These are phyloP conservation scores for Drosophila ogumai DNA, from an alignment of 1,140 invertebrate genomes.

Conservation along the genomic window DNA sequence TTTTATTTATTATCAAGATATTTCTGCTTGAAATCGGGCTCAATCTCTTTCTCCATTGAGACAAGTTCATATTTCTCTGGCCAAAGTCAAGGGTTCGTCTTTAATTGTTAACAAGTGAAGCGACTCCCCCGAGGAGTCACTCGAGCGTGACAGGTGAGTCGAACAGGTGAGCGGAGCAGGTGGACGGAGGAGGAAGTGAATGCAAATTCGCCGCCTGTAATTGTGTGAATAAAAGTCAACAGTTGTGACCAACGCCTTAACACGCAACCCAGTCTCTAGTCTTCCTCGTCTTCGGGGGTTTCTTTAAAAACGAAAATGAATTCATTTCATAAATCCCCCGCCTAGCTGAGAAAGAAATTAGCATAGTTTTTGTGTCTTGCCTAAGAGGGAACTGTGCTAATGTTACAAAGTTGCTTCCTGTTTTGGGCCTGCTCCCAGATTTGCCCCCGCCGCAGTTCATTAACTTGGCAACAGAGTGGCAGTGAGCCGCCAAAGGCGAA, in stretches of 20 bases:
- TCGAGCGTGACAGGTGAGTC: conserved; percentile 16
- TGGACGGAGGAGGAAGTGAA: conserved; percentile 24
- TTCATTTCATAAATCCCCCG: conserved; percentile 61
- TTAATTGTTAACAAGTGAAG: conserved; percentile 65
- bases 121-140: conserved; percentile 27
- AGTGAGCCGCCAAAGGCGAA: conserved; percentile 42
- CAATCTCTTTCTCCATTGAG: conserved; percentile 8
- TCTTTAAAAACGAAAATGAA: conserved; percentile 57
- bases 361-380: conserved; percentile 69
- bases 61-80: conserved; percentile 3
- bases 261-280: conserved; percentile 57
- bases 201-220: conserved; percentile 65
- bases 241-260: conserved; percentile 67
- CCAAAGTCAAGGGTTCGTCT: conserved; percentile 63
- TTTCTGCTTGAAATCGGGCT: not conserved
- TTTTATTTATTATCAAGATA: not conserved
- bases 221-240: conserved; percentile 83
- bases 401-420: conserved; percentile 67
- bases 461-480: conserved; percentile 59
- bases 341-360: conserved; percentile 52
- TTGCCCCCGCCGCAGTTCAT: conserved; percentile 51
- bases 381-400: conserved; percentile 62
- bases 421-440: conserved; percentile 36
- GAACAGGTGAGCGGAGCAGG: conserved; percentile 24
- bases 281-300: conserved; percentile 32